phyloP scores from a whole-genome alignment of 2,888 invertebrate genomes.

The Aspidapion aeneum region DNA sequence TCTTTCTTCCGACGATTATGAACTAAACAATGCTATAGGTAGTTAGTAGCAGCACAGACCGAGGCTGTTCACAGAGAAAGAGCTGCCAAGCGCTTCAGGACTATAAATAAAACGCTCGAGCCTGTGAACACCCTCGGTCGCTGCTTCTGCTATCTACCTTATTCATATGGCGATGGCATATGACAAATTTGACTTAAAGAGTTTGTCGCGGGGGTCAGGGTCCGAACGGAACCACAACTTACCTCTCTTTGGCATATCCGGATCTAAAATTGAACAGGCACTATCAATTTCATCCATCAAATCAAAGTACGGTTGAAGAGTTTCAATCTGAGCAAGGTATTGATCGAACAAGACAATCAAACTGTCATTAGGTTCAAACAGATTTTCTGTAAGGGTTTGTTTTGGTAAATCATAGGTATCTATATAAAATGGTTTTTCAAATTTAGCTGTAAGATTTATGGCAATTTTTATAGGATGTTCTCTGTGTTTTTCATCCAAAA shows the following conservation, averaged over 20 bases:
- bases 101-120: no score
- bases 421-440: constrained; percentile 34
- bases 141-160: no score
- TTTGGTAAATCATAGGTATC: constrained; percentile 36
- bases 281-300: constrained; percentile 46
- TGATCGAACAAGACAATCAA: constrained; percentile 38
- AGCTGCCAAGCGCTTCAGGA: no score
- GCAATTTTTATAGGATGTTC: constrained; percentile 32
- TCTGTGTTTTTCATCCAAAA: constrained; percentile 31
- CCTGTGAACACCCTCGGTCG: no score
- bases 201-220: no score
- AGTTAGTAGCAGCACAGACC: no score
- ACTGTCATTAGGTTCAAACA: constrained; percentile 28
- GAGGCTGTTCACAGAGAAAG: no score
- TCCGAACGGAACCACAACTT: no score
- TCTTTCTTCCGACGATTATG: no score
- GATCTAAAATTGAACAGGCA: constrained; percentile 47
- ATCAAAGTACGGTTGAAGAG: constrained; percentile 44
- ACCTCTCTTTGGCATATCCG: constrained; percentile 40
- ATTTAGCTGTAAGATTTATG: constrained; percentile 29
- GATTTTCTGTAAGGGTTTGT: constrained; percentile 14
- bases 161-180: no score
- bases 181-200: no score
- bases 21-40: no score
- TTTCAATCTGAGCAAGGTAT: constrained; percentile 35